phyloP scores from a whole-genome alignment of 2,888 invertebrate genomes.

The Axea sp. region DNA sequence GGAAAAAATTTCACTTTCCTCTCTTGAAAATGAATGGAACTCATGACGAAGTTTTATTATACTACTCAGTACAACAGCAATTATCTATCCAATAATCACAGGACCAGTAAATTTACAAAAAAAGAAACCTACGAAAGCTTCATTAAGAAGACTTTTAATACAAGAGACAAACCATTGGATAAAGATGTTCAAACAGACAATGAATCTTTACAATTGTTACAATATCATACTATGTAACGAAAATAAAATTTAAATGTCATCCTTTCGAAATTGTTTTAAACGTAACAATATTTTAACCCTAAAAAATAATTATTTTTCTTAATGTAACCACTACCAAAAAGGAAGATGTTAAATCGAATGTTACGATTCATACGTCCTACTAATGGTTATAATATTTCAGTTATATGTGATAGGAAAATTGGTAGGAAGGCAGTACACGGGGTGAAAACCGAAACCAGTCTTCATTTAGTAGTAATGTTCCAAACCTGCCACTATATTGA shows the following conservation, averaged over 20 bases:
- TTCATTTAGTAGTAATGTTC: constrained; percentile 21
- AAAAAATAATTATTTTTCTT: no score
- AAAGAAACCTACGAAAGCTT: constrained; percentile 21
- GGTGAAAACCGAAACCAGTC: constrained; percentile 13
- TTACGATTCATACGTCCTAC: not conserved
- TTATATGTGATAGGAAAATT: not conserved
- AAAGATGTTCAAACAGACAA: not conserved
- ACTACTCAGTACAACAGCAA: constrained; percentile 14
- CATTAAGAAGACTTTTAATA: constrained; percentile 11
- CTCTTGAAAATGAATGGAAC: constrained; percentile 9
- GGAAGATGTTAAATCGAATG: no score
- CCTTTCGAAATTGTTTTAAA: not conserved
- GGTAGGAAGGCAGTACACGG: constrained; percentile 8
- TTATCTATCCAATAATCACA: constrained; percentile 24
- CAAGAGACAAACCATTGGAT: constrained; percentile 6
- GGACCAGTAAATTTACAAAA: constrained; percentile 19
- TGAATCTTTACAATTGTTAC: not conserved
- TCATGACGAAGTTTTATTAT: constrained; percentile 22
- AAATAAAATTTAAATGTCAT: no score
- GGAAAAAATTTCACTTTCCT: not conserved
- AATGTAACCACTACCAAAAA: not conserved
- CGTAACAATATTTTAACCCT: not conserved
- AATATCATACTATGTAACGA: not conserved
- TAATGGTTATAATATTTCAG: constrained; percentile 19
- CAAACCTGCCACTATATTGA: constrained; percentile 19